phyloP scores from a whole-genome alignment of 2,113 vertebrate species.

The Pholis gunnellus region DNA sequence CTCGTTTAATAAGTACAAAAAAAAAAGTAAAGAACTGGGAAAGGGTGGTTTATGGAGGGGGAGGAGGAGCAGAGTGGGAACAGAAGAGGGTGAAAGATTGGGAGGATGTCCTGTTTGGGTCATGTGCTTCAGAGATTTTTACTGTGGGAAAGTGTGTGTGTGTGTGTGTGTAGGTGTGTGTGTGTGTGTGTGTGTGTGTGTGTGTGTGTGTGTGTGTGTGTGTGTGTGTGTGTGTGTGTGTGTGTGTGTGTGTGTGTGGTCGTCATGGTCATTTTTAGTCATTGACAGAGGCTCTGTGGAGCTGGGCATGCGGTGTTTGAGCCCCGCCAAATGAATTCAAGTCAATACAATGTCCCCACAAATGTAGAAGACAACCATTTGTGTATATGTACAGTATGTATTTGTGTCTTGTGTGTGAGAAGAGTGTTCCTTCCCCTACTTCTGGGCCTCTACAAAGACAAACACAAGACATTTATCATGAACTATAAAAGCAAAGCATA shows the following conservation, averaged over 20 bases:
- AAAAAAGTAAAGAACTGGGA: not conserved
- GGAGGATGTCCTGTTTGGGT: conserved; percentile 80
- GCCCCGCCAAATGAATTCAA: not conserved
- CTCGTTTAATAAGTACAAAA: not conserved
- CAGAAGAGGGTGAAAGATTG: conserved; percentile 44
- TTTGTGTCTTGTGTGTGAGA: conserved; percentile 26
- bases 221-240: conserved; percentile 35
- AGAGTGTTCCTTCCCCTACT: not conserved
- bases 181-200: conserved; percentile 49
- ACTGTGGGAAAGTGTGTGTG: conserved; percentile 77
- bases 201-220: conserved; percentile 36
- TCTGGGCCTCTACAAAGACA: conserved; percentile 15
- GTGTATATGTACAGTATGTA: not conserved
- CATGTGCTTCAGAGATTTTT: conserved; percentile 64
- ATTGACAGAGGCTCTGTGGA: not conserved
- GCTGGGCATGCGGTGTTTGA: not conserved
- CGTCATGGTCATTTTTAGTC: not conserved
- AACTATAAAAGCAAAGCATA: conserved; percentile 44
- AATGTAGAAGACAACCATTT: not conserved
- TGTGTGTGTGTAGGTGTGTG: conserved; percentile 35
- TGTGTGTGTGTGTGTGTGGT: conserved; percentile 43
- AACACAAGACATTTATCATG: conserved; percentile 33
- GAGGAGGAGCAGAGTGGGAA: conserved; percentile 60
- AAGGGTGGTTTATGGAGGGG: conserved; percentile 20
- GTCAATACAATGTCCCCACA: not conserved